Percentiles rank a stretch among this genome's conserved stretches.
These are phyloP conservation scores for Polypedilum pembai DNA, from an alignment of 1,140 invertebrate genomes.

Conservation along the genomic window DNA sequence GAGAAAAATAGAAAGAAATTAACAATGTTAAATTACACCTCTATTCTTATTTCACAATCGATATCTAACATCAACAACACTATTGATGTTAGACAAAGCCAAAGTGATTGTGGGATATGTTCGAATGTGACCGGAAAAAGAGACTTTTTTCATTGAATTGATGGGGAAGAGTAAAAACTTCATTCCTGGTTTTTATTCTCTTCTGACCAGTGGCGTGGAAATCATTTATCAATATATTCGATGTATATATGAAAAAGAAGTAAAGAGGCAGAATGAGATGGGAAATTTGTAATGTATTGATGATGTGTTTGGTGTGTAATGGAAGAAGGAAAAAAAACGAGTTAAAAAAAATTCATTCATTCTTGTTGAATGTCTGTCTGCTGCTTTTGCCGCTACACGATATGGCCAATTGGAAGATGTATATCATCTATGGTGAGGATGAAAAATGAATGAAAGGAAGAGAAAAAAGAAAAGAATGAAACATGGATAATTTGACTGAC, in stretches of 20 bases:
- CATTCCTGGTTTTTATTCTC: background rate
- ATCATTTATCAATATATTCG: constrained; percentile 13
- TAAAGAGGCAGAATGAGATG: background rate
- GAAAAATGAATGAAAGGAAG: constrained; percentile 5
- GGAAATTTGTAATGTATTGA: background rate
- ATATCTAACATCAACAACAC: background rate
- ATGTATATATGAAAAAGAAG: background rate
- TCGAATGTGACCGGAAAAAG: background rate
- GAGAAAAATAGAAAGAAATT: background rate
- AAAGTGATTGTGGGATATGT: background rate
- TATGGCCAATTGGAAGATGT: too few species aligned
- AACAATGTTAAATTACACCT: background rate
- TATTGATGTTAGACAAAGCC: background rate
- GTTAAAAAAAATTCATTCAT: too few species aligned
- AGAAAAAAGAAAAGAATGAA: background rate
- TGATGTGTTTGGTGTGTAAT: too few species aligned
- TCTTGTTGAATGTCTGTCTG: too few species aligned
- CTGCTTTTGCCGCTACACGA: too few species aligned
- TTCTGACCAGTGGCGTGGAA: background rate
- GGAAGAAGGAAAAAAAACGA: too few species aligned
- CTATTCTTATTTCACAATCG: background rate
- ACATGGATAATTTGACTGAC: constrained; percentile 26
- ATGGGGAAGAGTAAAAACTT: background rate
- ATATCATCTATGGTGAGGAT: background rate
- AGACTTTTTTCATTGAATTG: background rate